phyloP scores from a whole-genome alignment of 2,888 invertebrate genomes.

The Tricholauxania praeusta region DNA sequence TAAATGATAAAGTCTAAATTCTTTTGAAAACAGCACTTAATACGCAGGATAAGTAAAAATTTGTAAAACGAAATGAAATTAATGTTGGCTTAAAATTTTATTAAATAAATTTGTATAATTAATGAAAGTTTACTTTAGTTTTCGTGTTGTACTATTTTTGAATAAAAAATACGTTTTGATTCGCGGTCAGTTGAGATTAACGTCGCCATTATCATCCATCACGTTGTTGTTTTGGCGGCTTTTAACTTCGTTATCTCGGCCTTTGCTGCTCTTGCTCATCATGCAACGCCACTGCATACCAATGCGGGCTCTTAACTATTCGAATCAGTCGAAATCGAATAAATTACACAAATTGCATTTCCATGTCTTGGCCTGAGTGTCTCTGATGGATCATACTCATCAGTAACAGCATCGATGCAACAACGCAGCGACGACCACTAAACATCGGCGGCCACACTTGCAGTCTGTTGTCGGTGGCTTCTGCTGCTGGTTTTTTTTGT shows the following conservation, averaged over 20 bases:
- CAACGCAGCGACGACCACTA: background rate
- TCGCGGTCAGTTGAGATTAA: conserved; percentile 9
- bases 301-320: conserved; percentile 11
- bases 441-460: too few species aligned
- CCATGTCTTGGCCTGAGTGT: conserved; percentile 56
- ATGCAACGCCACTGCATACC: background rate
- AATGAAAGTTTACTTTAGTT: too few species aligned
- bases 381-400: conserved; percentile 49
- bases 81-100: conserved; percentile 10
- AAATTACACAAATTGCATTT: conserved; percentile 58
- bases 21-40: too few species aligned
- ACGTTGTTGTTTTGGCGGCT: conserved; percentile 6
- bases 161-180: background rate
- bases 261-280: background rate
- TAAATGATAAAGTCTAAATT: too few species aligned
- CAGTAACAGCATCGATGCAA: conserved; percentile 10
- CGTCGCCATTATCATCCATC: conserved; percentile 24
- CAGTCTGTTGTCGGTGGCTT: background rate
- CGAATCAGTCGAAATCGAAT: conserved; percentile 21
- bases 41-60: too few species aligned
- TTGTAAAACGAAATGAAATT: conserved; percentile 18
- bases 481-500: background rate
- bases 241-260: conserved; percentile 22
- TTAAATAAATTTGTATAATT: conserved; percentile 11
- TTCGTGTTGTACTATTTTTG: too few species aligned